phyloP scores from a whole-genome alignment of 2,888 invertebrate genomes.

The Ichneumoninae sp. region DNA sequence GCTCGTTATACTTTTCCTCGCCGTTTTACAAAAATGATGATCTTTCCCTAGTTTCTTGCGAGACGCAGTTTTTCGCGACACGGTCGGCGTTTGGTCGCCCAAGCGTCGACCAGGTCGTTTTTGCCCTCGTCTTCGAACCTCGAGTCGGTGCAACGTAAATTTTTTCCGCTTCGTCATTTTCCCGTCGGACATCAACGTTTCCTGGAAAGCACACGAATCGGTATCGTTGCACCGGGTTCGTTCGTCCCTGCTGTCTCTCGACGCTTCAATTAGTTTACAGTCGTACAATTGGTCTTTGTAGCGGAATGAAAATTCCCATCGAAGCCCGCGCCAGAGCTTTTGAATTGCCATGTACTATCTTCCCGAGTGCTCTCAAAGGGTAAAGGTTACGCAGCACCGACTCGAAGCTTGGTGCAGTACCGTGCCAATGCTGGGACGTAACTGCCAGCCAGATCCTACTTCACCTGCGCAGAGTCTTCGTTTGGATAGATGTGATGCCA shows the following conservation, averaged over 20 bases:
- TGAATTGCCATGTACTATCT: too few relatives aligned
- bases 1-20: not conserved
- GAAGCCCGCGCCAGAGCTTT: not conserved
- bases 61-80: constrained; percentile 28
- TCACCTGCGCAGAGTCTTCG: too few relatives aligned
- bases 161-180: not conserved
- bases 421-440: too few relatives aligned
- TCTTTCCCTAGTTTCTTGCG: constrained; percentile 9
- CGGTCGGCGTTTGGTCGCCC: not conserved
- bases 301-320: not conserved
- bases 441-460: too few relatives aligned
- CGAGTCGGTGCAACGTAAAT: not conserved
- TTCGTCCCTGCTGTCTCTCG: not conserved
- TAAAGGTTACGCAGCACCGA: too few relatives aligned
- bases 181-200: not conserved
- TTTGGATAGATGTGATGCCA: too few relatives aligned
- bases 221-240: not conserved
- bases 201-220: constrained; percentile 16
- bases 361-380: too few relatives aligned
- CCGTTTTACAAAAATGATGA: constrained; percentile 7
- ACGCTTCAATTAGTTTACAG: not conserved
- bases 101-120: not conserved
- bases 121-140: constrained; percentile 22
- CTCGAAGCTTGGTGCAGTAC: too few relatives aligned
- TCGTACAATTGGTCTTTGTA: not conserved